A percentile compares a stretch with the other conserved stretches of the same genome.
Conservation (phyloP, 1,140 invertebrate genomes). For the Aphidius ervi region DNA sequence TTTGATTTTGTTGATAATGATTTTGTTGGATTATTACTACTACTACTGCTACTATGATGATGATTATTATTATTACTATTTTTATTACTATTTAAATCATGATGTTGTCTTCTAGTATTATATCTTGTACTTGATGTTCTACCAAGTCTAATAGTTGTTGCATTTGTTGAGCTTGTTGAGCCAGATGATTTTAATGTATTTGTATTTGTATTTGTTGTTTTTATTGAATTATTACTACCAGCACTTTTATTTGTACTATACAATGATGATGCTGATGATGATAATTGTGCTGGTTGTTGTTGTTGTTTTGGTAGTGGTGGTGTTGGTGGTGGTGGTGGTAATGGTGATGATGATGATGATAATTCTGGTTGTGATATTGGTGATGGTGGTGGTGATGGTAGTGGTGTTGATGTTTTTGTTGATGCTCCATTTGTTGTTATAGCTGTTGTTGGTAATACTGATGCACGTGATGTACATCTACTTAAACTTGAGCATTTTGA, state of each 20-base stretch:
- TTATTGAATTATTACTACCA: constrained; percentile 47
- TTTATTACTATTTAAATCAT: constrained; percentile 41
- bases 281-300: constrained; percentile 49
- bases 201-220: constrained; percentile 40
- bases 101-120: constrained; percentile 43
- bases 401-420: constrained; percentile 41
- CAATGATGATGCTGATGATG: constrained; percentile 40
- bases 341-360: constrained; percentile 50
- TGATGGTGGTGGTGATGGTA: constrained; percentile 38
- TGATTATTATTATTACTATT: constrained; percentile 7
- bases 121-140: constrained; percentile 40
- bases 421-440: constrained; percentile 43
- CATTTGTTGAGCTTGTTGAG: no score
- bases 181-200: constrained; percentile 39
- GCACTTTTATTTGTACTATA: constrained; percentile 43
- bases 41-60: no score
- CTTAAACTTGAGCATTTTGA: constrained; percentile 51
- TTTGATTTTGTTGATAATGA: no score
- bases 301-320: constrained; percentile 48
- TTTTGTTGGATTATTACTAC: no score
- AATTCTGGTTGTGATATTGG: constrained; percentile 24
- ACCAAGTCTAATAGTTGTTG: no score
- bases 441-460: constrained; percentile 41
- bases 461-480: constrained; percentile 50
- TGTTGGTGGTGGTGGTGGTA: constrained; percentile 44